A percentile compares a stretch with the other conserved stretches of the same genome.
Conservation (phyloP, 1,140 invertebrate species). For the Pogonomyrmex californicus region DNA sequence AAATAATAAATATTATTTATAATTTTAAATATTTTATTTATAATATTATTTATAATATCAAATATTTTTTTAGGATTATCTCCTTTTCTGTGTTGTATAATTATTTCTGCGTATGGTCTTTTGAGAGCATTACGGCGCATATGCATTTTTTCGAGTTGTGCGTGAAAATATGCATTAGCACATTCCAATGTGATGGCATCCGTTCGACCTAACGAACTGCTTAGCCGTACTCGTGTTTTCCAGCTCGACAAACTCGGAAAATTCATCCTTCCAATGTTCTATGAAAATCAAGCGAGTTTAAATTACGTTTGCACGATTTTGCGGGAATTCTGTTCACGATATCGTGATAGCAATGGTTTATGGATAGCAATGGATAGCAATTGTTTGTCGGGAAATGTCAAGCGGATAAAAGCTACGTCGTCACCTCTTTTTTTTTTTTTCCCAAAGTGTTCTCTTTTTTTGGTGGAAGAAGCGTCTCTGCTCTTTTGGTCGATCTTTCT, state of each 20-base stretch:
- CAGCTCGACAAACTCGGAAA: constrained; percentile 35
- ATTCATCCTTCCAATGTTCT: constrained; percentile 52
- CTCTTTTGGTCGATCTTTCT: constrained; percentile 30
- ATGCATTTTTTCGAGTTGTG: not conserved
- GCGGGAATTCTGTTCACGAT: not conserved
- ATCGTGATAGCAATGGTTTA: not conserved
- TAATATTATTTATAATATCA: not conserved
- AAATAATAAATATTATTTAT: no score
- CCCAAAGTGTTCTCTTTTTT: constrained; percentile 10
- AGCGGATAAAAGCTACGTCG: constrained; percentile 17
- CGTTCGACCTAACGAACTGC: constrained; percentile 48
- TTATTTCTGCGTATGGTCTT: not conserved
- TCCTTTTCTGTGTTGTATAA: not conserved
- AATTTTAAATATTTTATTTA: no score
- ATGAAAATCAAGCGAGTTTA: constrained; percentile 48
- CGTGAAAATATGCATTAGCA: constrained; percentile 11
- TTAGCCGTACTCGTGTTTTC: constrained; percentile 25
- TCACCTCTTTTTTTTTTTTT: not conserved
- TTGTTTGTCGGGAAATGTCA: constrained; percentile 1
- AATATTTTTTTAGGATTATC: constrained; percentile 5
- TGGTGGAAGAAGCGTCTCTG: not conserved
- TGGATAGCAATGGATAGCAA: no score
- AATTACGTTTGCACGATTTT: constrained; percentile 28
- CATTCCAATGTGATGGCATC: not conserved
- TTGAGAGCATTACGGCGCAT: no score